phyloP scores from a whole-genome alignment of 2,113 vertebrate genomes.

The Procavia capensis region DNA sequence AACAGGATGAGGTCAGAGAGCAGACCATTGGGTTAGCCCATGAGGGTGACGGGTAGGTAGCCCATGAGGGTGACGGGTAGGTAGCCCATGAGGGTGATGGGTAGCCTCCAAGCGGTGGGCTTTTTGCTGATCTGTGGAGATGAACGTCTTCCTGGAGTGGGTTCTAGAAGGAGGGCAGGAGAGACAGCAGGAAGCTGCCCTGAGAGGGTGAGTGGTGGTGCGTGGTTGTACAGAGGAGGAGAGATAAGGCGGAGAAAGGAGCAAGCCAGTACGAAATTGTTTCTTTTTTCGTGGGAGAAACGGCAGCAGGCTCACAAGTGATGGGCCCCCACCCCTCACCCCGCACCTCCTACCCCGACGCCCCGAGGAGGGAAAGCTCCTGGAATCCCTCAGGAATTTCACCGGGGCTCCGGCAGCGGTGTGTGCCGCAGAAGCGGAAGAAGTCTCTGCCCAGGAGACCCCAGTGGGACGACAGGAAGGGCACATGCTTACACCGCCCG shows the following conservation, averaged over 20 bases:
- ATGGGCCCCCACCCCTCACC: no score
- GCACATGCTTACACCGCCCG: no score
- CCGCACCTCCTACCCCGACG: no score
- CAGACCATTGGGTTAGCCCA: fast-evolving
- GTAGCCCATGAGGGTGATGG: fast-evolving
- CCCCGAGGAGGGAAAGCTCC: no score
- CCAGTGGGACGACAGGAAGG: no score
- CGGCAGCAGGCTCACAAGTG: fast-evolving
- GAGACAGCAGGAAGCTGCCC: neutral
- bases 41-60: no score
- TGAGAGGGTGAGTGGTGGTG: fast-evolving
- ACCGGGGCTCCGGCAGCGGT: no score
- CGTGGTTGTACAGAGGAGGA: neutral
- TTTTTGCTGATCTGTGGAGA: neutral
- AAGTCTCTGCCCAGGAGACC: neutral
- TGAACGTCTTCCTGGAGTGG: neutral
- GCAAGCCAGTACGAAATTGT: fast-evolving
- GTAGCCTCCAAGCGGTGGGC: fast-evolving
- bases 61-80: no score
- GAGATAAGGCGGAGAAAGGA: neutral
- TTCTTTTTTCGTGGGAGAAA: neutral
- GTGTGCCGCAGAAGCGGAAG: neutral
- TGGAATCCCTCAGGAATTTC: no score
- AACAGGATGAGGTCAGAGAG: fast-evolving
- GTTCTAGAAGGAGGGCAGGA: neutral